A percentile compares a stretch with the other conserved stretches of the same genome.
Conservation (phyloP, 2,113 vertebrate genomes). For the Morone chrysops region DNA sequence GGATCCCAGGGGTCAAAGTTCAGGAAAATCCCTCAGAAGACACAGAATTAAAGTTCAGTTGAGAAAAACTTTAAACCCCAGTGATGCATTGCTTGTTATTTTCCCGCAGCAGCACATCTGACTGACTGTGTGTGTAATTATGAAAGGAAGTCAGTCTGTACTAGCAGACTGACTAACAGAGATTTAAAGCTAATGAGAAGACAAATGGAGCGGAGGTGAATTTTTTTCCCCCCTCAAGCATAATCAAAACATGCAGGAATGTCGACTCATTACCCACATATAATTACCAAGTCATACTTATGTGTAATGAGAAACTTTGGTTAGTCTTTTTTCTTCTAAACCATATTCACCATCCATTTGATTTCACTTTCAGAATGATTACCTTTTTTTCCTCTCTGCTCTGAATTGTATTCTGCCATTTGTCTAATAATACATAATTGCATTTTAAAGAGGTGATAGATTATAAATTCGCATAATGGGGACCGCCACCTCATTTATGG, state of each 20-base stretch:
- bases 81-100: conserved; percentile 18
- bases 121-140: conserved; percentile 49
- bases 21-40: not conserved
- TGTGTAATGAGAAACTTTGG: conserved; percentile 67
- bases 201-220: conserved; percentile 61
- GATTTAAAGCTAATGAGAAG: conserved; percentile 72
- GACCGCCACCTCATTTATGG: conserved; percentile 77
- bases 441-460: conserved; percentile 85
- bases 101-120: conserved; percentile 29
- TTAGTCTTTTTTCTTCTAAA: conserved; percentile 17
- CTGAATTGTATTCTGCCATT: conserved; percentile 78
- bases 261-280: conserved; percentile 62
- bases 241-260: conserved; percentile 60
- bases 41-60: conserved; percentile 9
- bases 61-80: not conserved
- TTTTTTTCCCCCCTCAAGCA: conserved; percentile 21
- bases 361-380: conserved; percentile 73
- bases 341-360: conserved; percentile 60
- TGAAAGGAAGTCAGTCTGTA: conserved; percentile 63
- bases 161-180: conserved; percentile 34
- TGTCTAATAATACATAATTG: conserved; percentile 84
- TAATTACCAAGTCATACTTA: conserved; percentile 71
- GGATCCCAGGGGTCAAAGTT: conserved; percentile 38
- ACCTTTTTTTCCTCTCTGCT: conserved; percentile 37
- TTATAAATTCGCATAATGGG: conserved; percentile 80